Evolutionary conservation across 2,888 invertebrate species (phyloP), one percentile per base, ranked within the genome.

Genomic region (Cheilosia impressa): DNA sequence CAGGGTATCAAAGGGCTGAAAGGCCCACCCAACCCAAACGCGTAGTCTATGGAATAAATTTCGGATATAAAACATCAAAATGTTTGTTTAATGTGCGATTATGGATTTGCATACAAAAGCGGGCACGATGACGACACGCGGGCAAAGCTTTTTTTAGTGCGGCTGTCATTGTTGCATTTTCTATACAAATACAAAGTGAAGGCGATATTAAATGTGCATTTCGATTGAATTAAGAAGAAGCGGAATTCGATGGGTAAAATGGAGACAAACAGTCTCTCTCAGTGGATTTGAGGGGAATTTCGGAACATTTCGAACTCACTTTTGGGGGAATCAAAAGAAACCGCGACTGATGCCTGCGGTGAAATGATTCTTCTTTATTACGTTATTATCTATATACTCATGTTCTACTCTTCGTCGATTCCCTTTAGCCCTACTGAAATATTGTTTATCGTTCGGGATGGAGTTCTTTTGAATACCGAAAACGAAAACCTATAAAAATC

Each of bases 281-380:
- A 10, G 7, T 45, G 52, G 19, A 45, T 50, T 60, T 19, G 34
- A 43, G n/a, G 55, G 55, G 22, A 78, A 78, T 72, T 72, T 63
- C 50, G 24, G 41, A 63, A 65, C 69, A 62, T 62, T 50, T 47
- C 27, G 41, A 57, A n/a, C 10, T 57, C 10, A 45, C 15, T 76
- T 65, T 55, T 43, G 24, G 55, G 19, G 38, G 24, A 76, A 85
- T 85, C 85, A 85, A 85, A 85, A 72, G 81, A 73, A 24, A 77
- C 85, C 85, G 85, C 85, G 81, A 77, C 76, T 85, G 80, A 85
- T 85, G 81, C 81, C 85, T 68, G 81, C 85, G 85, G 80, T 85
- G 85, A 81, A 85, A 85, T 85, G 76, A 85, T 85, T 85, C 85
- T 85, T 80, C 72, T 85, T 85, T 85, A 85, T 85, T 85, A 72